Evolutionary conservation across 2,797 vertebrate species (phyloP), one percentile per base, ranked within the genome.

Genomic region (Myotis vivesi): DNA sequence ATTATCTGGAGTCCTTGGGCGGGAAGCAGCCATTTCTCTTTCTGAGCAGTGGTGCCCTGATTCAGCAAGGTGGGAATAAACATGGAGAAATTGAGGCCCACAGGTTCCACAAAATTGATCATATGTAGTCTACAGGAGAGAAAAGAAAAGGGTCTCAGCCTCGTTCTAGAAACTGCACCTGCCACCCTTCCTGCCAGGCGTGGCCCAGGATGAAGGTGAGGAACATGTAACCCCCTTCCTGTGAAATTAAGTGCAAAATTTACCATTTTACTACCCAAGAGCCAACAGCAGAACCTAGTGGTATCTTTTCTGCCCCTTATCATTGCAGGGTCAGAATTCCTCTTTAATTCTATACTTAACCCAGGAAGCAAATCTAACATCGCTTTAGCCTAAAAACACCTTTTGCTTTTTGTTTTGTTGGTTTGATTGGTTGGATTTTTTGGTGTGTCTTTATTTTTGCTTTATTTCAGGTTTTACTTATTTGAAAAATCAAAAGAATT

Each of bases 61-160:
- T 75, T 98, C 98, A 98, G 95, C 98, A 99, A 97, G 97, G 99
- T 99, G 76, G 99, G 99, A 72, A 98, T 91, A 98, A 99, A 99
- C 99, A 99, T 99, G 98, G 33, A 98, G 99, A 93, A 99, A 98
- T 99, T 99, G 80, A 99, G 97, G 98, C 98, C 97, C 84, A 99
- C 19, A 46, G 99, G 98, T 92, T 99, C 99, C 97, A 90, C 79
- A 97, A 96, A 97, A 98, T 7, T 97, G 98, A 95, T 93, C 97
- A 96, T 69, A 95, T 93, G 97, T 64, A 51, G 73, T 97, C 98
- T 99, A 98, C 77, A 97, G 98, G 97, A 98, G 95, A 98, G 97
- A 98, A 98, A 98, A 97, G 97, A 98, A 93, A 98, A 97, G 97
- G 89, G 76, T 97, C 97, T 98, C 97, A 98, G 97, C 98, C 92